phyloP scores from a whole-genome alignment of 2,888 invertebrate species.

The Drosophila picticornis region DNA sequence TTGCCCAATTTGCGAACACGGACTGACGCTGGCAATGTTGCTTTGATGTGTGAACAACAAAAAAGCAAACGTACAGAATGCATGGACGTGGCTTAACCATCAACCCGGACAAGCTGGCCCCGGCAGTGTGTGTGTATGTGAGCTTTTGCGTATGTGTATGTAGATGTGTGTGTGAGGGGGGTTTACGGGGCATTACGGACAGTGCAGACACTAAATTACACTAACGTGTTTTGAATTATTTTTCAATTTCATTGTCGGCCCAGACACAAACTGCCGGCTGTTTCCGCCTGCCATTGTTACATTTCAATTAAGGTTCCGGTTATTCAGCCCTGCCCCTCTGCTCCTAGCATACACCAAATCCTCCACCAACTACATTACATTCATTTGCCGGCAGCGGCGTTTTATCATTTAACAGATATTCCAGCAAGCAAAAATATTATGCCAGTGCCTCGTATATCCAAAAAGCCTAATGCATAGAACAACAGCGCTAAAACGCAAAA shows the following conservation, averaged over 20 bases:
- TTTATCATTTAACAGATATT: constrained; percentile 76
- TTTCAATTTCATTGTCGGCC: constrained; percentile 81
- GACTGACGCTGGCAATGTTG: constrained; percentile 53
- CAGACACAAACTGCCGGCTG: constrained; percentile 63
- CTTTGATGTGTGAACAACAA: constrained; percentile 77
- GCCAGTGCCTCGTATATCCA: constrained; percentile 42
- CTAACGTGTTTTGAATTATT: constrained; percentile 84
- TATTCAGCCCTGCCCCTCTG: neutral
- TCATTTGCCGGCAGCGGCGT: constrained; percentile 62
- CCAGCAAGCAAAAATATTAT: constrained; percentile 66
- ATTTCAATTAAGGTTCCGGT: constrained; percentile 75
- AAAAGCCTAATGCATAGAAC: constrained; percentile 37
- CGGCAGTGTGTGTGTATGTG: constrained; percentile 36
- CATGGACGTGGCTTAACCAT: constrained; percentile 38
- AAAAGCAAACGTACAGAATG: constrained; percentile 35
- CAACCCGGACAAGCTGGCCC: constrained; percentile 13
- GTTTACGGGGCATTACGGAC: constrained; percentile 33
- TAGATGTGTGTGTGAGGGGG: neutral
- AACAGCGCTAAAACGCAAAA: constrained; percentile 5
- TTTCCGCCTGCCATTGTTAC: constrained; percentile 77
- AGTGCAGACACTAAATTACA: constrained; percentile 81
- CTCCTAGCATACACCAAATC: neutral
- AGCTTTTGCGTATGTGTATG: neutral
- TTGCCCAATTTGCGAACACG: constrained; percentile 74
- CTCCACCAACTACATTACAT: neutral